These are phyloP conservation scores for Asarcornis scutulata DNA, from an alignment of 2,113 vertebrate species.

Conservation along the genomic window DNA sequence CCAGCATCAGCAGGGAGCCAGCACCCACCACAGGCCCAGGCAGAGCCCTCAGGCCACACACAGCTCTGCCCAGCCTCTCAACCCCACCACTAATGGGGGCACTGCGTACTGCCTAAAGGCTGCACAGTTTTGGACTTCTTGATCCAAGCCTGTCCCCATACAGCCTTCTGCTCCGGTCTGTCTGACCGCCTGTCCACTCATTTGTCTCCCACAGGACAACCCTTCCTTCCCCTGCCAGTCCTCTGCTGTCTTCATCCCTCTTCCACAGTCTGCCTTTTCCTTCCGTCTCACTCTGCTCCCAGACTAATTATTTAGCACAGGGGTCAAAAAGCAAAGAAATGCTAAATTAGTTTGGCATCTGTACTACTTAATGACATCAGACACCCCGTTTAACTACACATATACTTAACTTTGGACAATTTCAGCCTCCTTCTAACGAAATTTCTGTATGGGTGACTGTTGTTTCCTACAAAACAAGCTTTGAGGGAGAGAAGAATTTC, in stretches of 20 bases:
- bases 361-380: not conserved
- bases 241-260: not conserved
- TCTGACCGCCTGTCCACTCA: not conserved
- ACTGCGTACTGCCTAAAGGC: not conserved
- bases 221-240: not conserved
- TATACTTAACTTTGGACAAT: not conserved
- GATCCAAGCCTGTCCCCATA: not conserved
- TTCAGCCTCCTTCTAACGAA: not conserved
- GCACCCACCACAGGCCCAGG: not conserved
- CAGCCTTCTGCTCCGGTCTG: not conserved
- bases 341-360: not conserved
- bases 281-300: not conserved
- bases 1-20: not conserved
- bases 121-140: not conserved
- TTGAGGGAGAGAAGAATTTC: not conserved
- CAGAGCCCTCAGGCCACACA: accelerated
- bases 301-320: slow-evolving; percentile 2
- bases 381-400: not conserved
- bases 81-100: accelerated
- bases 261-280: not conserved
- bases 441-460: not conserved
- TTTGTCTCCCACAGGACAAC: not conserved
- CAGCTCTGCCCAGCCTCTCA: not conserved
- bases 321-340: not conserved
- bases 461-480: not conserved